Evolutionary conservation across 2,797 vertebrate species (phyloP).

Genomic region (Rousettus madagascariensis): DNA sequence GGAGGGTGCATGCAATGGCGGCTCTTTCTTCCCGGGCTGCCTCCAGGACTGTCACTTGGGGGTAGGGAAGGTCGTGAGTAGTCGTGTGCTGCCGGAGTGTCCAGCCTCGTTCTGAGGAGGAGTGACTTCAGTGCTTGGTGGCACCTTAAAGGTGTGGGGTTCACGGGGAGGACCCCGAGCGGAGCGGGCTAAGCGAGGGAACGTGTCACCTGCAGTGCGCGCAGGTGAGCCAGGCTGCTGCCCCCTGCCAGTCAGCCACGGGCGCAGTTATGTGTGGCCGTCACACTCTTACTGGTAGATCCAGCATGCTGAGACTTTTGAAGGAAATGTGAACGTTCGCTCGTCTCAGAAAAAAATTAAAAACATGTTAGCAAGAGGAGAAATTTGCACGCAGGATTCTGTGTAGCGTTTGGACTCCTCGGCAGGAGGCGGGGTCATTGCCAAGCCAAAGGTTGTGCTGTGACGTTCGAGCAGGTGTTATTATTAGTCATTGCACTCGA

Average conservation of each 20-base stretch:
- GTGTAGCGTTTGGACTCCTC: accelerated
- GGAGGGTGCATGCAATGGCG: background rate
- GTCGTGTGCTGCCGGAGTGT: accelerated
- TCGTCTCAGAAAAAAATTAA: background rate
- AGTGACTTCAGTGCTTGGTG: background rate
- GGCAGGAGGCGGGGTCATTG: accelerated
- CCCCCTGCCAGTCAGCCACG: background rate
- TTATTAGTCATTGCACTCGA: accelerated
- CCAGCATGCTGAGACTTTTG: background rate
- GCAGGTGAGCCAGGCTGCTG: background rate
- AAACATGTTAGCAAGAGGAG: background rate
- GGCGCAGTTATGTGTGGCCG: accelerated
- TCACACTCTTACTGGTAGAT: background rate
- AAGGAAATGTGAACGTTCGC: background rate
- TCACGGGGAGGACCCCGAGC: background rate
- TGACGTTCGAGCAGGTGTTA: no score
- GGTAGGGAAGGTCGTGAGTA: accelerated
- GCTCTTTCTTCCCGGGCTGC: background rate
- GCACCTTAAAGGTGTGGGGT: background rate
- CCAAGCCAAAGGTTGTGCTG: background rate
- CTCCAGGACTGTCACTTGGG: background rate
- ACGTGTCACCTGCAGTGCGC: background rate
- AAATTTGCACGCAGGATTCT: accelerated
- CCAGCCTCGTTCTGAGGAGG: background rate
- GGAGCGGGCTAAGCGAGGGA: background rate